Base-by-base conservation (phyloP, 2,113 vertebrate genomes). In the Pseudois nayaur region DNA sequence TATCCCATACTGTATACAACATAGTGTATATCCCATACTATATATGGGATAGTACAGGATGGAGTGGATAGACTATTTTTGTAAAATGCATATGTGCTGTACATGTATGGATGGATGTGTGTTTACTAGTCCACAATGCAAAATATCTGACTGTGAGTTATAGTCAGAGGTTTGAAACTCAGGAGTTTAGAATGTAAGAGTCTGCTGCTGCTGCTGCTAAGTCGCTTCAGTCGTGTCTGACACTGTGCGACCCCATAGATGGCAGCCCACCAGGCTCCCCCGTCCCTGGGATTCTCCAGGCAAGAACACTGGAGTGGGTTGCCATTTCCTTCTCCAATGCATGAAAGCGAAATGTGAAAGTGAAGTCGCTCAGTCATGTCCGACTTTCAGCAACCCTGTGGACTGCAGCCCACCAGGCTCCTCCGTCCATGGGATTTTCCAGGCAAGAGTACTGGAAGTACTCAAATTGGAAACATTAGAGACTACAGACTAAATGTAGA, bases 331-430 rank as follows among this genome's bases (percentile, higher is more conserved):
- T 59, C 57, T 59, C 25, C 10, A 59, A 59, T 27, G 55, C 55
- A 27, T 57, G 55, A 57, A 57, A 57, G 55, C 4, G 23, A 59
- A 27, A 27, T 5, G 57, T 59, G 57, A 59, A 59, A 59, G 57
- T 59, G 57, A 59, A 59, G 57, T 59, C 4, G 3, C 9, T 59
- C 10, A 59, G 57, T 59, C 23, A 0, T 59, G 23, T 59, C 57
- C 0, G 4, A 59, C 57, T 59, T 10, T 59, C 27, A 27, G 10
- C 0, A 4, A 27, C 25, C 57, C 57, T 25, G 11, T 27, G 25
- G 25, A 27, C 25, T 59, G 2, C 25, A 59, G 57, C 57, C 57
- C 1, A 59, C 57, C 25, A 59, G 57, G 57, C 57, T 27, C 10
- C 2, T 57, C 10, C 25, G 5, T 12, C 57, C 57, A 59, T 59